These are phyloP conservation scores for Corythoichthys intestinalis DNA, from an alignment of 2,113 vertebrate genomes.

Conservation along the genomic window DNA sequence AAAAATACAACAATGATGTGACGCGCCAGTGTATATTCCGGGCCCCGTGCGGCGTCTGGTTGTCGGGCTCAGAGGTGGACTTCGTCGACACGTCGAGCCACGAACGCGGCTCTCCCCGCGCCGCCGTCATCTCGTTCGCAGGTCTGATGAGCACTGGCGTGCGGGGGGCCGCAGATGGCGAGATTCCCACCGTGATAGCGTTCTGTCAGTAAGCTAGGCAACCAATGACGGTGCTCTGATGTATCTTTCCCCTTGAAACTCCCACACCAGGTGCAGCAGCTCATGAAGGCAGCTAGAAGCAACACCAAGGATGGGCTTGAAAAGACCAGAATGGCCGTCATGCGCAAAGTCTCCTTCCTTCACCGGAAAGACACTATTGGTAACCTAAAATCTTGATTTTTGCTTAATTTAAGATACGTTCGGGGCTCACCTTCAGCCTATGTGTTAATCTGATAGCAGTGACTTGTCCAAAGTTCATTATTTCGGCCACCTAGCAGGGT, in stretches of 20 bases:
- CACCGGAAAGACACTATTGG: slow-evolving; percentile 83
- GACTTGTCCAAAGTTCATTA: background rate
- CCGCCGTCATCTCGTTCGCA: slow-evolving; percentile 47
- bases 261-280: slow-evolving; percentile 83
- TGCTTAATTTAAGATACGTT: background rate
- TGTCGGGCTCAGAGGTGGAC: slow-evolving; percentile 42
- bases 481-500: too few relatives aligned
- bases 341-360: slow-evolving; percentile 88
- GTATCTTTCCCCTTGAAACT: slow-evolving; percentile 21
- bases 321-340: slow-evolving; percentile 89
- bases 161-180: slow-evolving; percentile 54
- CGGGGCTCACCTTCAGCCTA: background rate
- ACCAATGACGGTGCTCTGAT: slow-evolving; percentile 36
- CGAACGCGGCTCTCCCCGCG: slow-evolving; percentile 39
- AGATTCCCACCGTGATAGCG: slow-evolving; percentile 43
- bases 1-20: slow-evolving; percentile 44
- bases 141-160: slow-evolving; percentile 54
- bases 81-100: slow-evolving; percentile 48
- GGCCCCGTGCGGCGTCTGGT: slow-evolving; percentile 40
- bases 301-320: slow-evolving; percentile 93
- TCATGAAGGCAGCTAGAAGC: slow-evolving; percentile 91
- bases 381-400: slow-evolving; percentile 37
- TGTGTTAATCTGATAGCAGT: background rate
- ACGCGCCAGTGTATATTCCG: slow-evolving; percentile 35
- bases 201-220: slow-evolving; percentile 39